Percentiles rank a stretch among this genome's conserved stretches.
phyloP scores from a whole-genome alignment of 2,888 invertebrate species.

The Erebia ligea region DNA sequence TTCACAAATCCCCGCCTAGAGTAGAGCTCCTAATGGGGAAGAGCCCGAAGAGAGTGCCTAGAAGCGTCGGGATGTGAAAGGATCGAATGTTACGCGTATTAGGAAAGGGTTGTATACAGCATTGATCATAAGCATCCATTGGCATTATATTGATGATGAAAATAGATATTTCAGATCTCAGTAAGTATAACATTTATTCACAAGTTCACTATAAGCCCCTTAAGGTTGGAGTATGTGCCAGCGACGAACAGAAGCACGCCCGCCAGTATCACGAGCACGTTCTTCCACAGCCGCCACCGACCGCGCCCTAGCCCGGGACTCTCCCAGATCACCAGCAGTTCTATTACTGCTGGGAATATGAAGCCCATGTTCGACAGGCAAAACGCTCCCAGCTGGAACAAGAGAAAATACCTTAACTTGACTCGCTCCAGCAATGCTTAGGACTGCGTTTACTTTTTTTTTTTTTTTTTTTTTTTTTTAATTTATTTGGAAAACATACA shows the following conservation, averaged over 20 bases:
- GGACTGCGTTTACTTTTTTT: too few relatives aligned
- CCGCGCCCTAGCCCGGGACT: conserved; percentile 64
- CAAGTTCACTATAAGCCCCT: conserved; percentile 61
- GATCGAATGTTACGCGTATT: too few relatives aligned
- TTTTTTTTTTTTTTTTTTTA: too few relatives aligned
- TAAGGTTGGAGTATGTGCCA: conserved; percentile 69
- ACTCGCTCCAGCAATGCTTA: too few relatives aligned
- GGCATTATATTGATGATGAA: too few relatives aligned
- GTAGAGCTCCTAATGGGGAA: too few relatives aligned
- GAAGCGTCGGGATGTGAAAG: too few relatives aligned
- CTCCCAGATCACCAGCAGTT: conserved; percentile 71
- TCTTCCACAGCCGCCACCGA: conserved; percentile 71
- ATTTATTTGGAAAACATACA: not conserved
- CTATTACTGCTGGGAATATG: conserved; percentile 72
- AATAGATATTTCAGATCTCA: not conserved
- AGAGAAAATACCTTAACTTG: too few relatives aligned
- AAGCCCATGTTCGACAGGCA: conserved; percentile 76
- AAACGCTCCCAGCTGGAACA: conserved; percentile 74
- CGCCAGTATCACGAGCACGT: conserved; percentile 56
- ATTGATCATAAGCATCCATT: too few relatives aligned
- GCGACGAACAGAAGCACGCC: conserved; percentile 66
- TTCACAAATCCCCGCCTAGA: too few relatives aligned
- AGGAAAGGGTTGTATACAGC: too few relatives aligned
- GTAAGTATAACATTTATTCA: conserved; percentile 41
- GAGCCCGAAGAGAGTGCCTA: too few relatives aligned